Evolutionary conservation across 2,797 vertebrate genomes (phyloP).

Genomic region (Spinibarbus caldwelli): DNA sequence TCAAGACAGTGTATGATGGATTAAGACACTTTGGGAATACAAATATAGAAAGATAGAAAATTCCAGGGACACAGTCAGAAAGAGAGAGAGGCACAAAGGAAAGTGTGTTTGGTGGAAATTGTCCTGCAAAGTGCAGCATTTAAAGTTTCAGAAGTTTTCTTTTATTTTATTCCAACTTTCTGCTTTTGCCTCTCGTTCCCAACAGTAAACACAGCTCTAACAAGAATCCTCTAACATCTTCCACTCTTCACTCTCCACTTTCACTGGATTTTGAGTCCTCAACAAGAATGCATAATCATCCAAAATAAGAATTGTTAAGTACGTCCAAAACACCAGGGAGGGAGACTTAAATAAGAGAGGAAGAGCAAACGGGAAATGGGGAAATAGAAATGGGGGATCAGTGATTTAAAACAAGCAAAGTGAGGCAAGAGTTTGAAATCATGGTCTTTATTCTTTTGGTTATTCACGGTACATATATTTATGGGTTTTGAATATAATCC

Average conservation of each 20-base stretch:
- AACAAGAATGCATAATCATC: conserved; percentile 28
- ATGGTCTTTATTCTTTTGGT: neutral
- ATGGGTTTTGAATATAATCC: neutral
- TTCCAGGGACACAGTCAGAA: conserved; percentile 2
- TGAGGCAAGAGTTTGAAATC: conserved; percentile 41
- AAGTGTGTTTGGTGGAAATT: neutral
- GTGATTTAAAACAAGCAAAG: conserved; percentile 14
- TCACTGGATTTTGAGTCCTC: neutral
- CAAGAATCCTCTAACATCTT: neutral
- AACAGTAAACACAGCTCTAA: conserved; percentile 17
- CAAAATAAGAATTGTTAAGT: neutral
- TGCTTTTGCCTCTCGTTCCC: neutral
- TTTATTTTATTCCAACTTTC: neutral
- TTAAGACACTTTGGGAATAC: conserved; percentile 27
- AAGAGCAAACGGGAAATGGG: neutral
- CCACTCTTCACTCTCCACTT: too few relatives aligned
- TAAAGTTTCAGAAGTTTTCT: conserved; percentile 1
- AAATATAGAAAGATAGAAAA: conserved; percentile 32
- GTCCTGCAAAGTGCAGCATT: neutral
- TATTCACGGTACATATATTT: neutral
- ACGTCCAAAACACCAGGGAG: conserved; percentile 12
- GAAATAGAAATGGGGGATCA: conserved; percentile 18
- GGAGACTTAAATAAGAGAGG: conserved; percentile 1
- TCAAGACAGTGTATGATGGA: conserved; percentile 22
- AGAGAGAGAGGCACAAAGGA: conserved; percentile 3